These are phyloP conservation scores for Synanthedon andrenaeformis DNA, from an alignment of 2,888 invertebrate genomes.

Conservation along the genomic window DNA sequence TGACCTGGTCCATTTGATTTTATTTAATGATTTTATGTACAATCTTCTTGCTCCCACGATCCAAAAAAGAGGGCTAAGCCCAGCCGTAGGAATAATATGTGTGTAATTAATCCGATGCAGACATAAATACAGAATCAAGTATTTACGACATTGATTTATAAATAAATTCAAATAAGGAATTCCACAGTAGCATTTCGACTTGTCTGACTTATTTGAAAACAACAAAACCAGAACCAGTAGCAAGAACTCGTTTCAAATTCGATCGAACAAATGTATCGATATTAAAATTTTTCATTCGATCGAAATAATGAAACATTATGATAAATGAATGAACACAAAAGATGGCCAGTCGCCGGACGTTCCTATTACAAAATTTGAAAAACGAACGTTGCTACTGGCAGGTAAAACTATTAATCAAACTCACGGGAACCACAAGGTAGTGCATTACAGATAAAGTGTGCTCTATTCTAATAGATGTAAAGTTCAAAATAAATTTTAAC, in stretches of 20 bases:
- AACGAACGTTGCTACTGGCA: conserved; percentile 41
- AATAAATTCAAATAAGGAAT: conserved; percentile 16
- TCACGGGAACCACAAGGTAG: conserved; percentile 18
- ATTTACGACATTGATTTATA: background rate
- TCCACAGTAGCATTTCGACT: background rate
- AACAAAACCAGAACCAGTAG: background rate
- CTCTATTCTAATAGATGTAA: too few relatives aligned
- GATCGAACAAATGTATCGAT: conserved; percentile 41
- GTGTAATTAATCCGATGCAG: too few relatives aligned
- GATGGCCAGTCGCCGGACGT: conserved; percentile 35
- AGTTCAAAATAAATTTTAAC: too few relatives aligned
- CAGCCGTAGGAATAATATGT: too few relatives aligned
- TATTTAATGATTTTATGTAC: too few relatives aligned
- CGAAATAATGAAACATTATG: conserved; percentile 32
- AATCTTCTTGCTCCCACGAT: too few relatives aligned
- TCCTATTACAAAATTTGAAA: conserved; percentile 20
- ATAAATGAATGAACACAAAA: conserved; percentile 46
- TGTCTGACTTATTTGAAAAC: background rate
- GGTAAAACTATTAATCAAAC: conserved; percentile 53
- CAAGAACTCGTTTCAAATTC: background rate
- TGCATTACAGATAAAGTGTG: too few relatives aligned
- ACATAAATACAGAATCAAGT: too few relatives aligned
- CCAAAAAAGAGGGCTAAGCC: too few relatives aligned
- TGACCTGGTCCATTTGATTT: too few relatives aligned
- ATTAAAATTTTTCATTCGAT: conserved; percentile 34